Evolutionary conservation across 1,140 invertebrate genomes (phyloP).

Genomic region (Trinorchestia longiramus): DNA sequence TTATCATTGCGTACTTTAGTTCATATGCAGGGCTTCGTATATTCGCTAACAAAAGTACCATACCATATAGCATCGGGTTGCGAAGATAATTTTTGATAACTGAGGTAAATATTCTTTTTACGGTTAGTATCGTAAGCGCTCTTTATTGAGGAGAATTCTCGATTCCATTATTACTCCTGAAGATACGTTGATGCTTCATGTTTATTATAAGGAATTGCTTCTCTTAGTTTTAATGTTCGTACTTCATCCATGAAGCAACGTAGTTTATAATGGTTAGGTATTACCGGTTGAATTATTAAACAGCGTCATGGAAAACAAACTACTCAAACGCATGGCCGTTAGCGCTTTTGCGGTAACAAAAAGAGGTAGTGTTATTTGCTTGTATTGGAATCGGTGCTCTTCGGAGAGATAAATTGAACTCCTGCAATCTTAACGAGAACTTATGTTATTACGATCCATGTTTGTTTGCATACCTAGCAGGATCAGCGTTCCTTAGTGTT

Average conservation of each 20-base stretch:
- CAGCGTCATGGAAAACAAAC: not conserved
- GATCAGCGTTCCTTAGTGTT: not conserved
- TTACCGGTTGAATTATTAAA: not conserved
- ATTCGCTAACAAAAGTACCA: too few species aligned
- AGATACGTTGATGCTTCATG: not conserved
- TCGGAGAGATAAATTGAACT: not conserved
- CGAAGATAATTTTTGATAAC: not conserved
- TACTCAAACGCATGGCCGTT: not conserved
- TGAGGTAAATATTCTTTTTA: not conserved
- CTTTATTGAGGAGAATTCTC: not conserved
- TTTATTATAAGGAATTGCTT: not conserved
- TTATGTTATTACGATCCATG: not conserved
- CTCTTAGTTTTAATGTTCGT: not conserved
- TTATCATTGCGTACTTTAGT: not conserved
- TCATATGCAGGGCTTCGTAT: not conserved
- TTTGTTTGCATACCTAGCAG: not conserved
- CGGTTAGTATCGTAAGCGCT: too few species aligned
- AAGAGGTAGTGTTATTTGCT: not conserved
- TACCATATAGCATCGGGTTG: not conserved
- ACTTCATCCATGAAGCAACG: not conserved
- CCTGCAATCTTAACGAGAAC: not conserved
- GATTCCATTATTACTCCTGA: not conserved
- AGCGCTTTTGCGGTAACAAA: not conserved
- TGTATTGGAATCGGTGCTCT: not conserved
- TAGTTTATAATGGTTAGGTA: not conserved